phyloP scores from a whole-genome alignment of 2,797 vertebrate species.

The Centroberyx gerrardi region DNA sequence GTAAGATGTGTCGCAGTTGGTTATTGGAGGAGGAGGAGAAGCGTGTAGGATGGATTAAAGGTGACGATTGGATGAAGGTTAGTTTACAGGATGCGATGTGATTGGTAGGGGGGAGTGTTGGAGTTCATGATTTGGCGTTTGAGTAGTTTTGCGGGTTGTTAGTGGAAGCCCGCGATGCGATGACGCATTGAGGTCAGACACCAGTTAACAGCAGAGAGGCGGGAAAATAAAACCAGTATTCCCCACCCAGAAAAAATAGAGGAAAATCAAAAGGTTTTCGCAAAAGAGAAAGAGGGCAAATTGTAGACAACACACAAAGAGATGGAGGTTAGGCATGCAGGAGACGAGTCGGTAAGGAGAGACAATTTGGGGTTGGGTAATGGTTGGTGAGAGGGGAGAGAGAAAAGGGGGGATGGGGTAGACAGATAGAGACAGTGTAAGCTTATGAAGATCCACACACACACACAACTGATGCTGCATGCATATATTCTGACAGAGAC shows the following conservation, averaged over 20 bases:
- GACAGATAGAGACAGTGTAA: slow-evolving; percentile 58
- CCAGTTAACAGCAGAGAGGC: slow-evolving; percentile 39
- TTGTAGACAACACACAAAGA: slow-evolving; percentile 10
- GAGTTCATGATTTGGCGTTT: slow-evolving; percentile 34
- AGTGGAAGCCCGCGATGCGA: slow-evolving; percentile 21
- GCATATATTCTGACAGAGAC: slow-evolving; percentile 13
- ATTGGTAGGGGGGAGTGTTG: slow-evolving; percentile 15
- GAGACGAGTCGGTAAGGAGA: not conserved
- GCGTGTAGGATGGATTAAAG: not conserved
- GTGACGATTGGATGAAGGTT: not conserved
- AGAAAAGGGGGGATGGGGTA: slow-evolving; percentile 3
- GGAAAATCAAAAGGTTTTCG: not conserved
- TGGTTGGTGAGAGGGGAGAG: slow-evolving; percentile 55
- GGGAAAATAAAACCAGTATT: slow-evolving; percentile 26
- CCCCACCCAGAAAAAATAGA: not conserved
- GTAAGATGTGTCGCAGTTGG: not conserved
- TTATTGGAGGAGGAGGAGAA: not conserved
- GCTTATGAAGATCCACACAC: slow-evolving; percentile 45
- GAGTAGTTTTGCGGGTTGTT: not conserved
- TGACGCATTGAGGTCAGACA: slow-evolving; percentile 25
- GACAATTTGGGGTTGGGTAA: slow-evolving; percentile 29
- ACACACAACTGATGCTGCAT: slow-evolving; percentile 26
- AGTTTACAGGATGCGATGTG: slow-evolving; percentile 13
- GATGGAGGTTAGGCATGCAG: slow-evolving; percentile 5
- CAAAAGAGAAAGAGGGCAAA: slow-evolving; percentile 73